Evolutionary conservation across 1,140 invertebrate species (phyloP), one percentile per base, ranked within the genome.

Genomic region (Drosophila suzukii): DNA sequence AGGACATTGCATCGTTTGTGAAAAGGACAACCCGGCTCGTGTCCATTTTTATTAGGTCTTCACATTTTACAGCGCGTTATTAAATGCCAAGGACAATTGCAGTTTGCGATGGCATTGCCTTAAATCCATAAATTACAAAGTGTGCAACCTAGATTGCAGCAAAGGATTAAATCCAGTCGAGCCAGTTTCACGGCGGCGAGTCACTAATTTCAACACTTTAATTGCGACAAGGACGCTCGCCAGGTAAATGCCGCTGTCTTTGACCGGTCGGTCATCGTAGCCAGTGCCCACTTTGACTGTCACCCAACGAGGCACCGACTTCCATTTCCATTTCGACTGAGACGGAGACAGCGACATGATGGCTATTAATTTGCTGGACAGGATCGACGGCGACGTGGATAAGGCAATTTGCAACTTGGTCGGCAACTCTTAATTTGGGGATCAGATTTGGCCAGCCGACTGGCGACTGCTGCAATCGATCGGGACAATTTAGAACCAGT

Each of bases 181-280:
- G 12, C 24, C 36, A 51, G 46, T 70, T 32, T 57, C 66, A n/a
- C 34, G 67, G 65, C 68, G 65, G 65, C 68, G 50, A 71, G 68
- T 71, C 68, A 71, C 68, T 71, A 71, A 71, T 71, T 71, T 71
- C 51, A 71, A 58, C 73, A 77, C 62, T 77, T 77, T 76, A 77
- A 77, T 77, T 77, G 56, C 73, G 13, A 58, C 43, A 7, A 30
- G 27, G 27, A 15, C 67, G 67, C 67, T 71, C 58, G 68, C 50
- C 68, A 71, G 68, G 68, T 72, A 72, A 72, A 71, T 71, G 51
- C 44, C 77, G 59, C 55, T 81, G 60, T 54, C 56, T 49, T 49
- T 61, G 71, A 50, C 61, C 74, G 58, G 44, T 17, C 47, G 32
- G 2, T 34, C 32, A 10, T 10, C 8, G 7, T 10, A 32, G 13